Evolutionary conservation across 2,113 vertebrate genomes (phyloP).

Genomic region (Aegithalos caudatus): DNA sequence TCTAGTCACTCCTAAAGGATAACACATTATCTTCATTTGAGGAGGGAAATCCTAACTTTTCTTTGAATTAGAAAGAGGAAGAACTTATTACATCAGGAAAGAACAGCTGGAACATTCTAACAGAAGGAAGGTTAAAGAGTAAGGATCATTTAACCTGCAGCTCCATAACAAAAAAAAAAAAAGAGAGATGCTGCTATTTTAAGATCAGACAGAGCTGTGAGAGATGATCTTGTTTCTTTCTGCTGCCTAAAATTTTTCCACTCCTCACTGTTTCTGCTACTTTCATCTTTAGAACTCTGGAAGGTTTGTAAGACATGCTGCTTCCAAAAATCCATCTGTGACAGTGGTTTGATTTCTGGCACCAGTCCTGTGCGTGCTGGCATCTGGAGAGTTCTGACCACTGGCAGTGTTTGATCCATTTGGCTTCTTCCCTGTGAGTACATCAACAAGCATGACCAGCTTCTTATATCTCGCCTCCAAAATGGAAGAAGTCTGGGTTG

Average conservation of each 20-base stretch:
- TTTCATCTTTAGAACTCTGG: neutral
- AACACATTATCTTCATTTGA: neutral
- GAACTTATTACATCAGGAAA: neutral
- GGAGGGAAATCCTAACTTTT: neutral
- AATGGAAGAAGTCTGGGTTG: conserved; percentile 65
- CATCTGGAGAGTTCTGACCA: neutral
- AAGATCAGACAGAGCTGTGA: neutral
- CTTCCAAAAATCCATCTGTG: neutral
- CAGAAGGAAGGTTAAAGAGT: neutral
- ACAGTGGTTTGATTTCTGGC: neutral
- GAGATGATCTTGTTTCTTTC: neutral
- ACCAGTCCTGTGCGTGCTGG: neutral
- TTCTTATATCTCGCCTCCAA: neutral
- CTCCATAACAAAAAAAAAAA: neutral
- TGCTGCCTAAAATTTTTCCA: neutral
- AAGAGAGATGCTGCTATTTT: neutral
- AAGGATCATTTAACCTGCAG: neutral
- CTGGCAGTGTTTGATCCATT: neutral
- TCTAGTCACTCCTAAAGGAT: neutral
- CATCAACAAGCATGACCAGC: neutral
- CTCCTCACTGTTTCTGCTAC: neutral
- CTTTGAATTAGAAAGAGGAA: neutral
- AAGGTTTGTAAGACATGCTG: neutral
- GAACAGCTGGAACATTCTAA: neutral
- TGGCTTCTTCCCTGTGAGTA: neutral